Percentiles rank a stretch among this genome's conserved stretches.
Conservation (phyloP, 2,888 invertebrate species). For the Coelinius sp. region DNA sequence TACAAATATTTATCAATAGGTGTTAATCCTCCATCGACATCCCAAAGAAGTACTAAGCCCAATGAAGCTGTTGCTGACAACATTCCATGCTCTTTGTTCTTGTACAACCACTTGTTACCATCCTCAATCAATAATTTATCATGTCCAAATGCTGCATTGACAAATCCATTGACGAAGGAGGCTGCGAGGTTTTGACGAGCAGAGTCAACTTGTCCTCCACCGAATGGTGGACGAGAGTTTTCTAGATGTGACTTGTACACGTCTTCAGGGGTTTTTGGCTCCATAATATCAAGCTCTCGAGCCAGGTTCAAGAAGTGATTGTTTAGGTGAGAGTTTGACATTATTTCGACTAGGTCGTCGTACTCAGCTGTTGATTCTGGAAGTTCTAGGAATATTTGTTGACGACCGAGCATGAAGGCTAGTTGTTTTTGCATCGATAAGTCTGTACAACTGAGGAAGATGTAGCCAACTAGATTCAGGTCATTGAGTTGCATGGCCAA, state of each 20-base stretch:
- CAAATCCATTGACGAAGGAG: conserved; percentile 98
- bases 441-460: conserved; percentile 89
- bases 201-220: conserved; percentile 89
- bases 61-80: conserved; percentile 97
- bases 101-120: conserved; percentile 85
- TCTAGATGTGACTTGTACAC: conserved; percentile 99
- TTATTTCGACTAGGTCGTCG: conserved; percentile 87
- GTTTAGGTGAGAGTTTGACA: conserved; percentile 94
- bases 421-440: conserved; percentile 91
- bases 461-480: conserved; percentile 83
- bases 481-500: conserved; percentile 93
- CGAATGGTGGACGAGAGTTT: conserved; percentile 82
- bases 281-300: conserved; percentile 98
- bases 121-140: conserved; percentile 95
- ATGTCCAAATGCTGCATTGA: conserved; percentile 97
- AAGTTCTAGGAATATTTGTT: conserved; percentile 90
- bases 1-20: conserved; percentile 99
- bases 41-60: conserved; percentile 97
- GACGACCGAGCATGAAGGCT: conserved; percentile 96
- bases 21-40: conserved; percentile 97
- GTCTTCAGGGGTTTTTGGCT: conserved; percentile 98
- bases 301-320: conserved; percentile 93
- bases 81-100: conserved; percentile 99
- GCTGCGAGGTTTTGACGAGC: conserved; percentile 97
- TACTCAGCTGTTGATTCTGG: conserved; percentile 77